These are phyloP conservation scores for Cantharis flavilabris DNA, from an alignment of 2,888 invertebrate genomes.

Conservation along the genomic window DNA sequence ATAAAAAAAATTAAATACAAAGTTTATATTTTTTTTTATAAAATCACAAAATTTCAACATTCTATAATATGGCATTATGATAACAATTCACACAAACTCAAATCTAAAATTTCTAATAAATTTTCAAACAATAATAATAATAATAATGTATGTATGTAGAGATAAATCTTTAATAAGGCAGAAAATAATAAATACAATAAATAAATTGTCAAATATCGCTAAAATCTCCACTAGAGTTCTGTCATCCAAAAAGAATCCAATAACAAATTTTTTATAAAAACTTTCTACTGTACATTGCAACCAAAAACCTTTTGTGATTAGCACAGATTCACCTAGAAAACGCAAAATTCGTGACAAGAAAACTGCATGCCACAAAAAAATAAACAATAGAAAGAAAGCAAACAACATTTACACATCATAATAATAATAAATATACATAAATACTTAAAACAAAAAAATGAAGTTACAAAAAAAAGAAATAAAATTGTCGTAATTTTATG, in stretches of 20 bases:
- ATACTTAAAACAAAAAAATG: conserved; percentile 25
- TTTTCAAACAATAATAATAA: conserved; percentile 18
- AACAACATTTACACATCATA: conserved; percentile 47
- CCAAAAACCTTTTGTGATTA: conserved; percentile 7
- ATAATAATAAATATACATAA: conserved; percentile 15
- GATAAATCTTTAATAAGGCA: conserved; percentile 13
- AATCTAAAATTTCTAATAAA: conserved; percentile 30
- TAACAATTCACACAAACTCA: conserved; percentile 56
- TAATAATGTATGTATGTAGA: background rate
- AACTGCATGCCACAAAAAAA: conserved; percentile 29
- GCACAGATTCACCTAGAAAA: conserved; percentile 37
- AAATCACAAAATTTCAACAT: conserved; percentile 57
- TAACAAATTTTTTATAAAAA: background rate
- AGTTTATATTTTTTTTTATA: conserved; percentile 48
- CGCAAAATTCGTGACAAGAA: conserved; percentile 27
- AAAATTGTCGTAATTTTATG: background rate
- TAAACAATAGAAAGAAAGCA: conserved; percentile 39
- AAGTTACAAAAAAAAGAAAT: background rate
- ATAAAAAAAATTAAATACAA: conserved; percentile 26
- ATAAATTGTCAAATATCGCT: background rate
- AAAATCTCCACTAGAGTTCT: background rate
- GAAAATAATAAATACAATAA: background rate
- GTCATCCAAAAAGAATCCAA: background rate
- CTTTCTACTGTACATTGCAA: background rate
- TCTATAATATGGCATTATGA: conserved; percentile 37